These are phyloP conservation scores for Lasioglossum figueresi DNA, from an alignment of 2,888 invertebrate genomes.

Conservation along the genomic window DNA sequence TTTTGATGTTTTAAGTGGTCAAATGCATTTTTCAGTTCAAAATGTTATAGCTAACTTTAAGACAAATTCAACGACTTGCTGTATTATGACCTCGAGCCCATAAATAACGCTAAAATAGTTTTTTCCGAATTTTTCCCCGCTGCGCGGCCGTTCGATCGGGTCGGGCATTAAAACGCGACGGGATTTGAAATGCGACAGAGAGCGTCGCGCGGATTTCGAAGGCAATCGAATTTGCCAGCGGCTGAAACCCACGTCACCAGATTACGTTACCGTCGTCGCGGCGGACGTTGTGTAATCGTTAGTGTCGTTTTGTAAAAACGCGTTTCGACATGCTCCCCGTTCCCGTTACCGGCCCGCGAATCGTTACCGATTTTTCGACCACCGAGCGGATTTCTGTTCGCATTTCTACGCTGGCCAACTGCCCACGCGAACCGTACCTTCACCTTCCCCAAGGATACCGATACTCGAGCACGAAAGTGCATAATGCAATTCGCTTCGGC, in stretches of 20 bases:
- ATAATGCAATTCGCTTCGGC: neutral
- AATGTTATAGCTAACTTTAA: too few species aligned
- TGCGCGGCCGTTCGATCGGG: neutral
- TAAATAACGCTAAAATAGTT: too few species aligned
- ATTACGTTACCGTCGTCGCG: slow-evolving; percentile 8
- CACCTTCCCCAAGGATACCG: neutral
- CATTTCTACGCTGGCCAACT: neutral
- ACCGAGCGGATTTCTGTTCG: neutral
- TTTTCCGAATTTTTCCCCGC: too few species aligned
- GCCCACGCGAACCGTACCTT: slow-evolving; percentile 37
- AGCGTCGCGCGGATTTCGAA: neutral
- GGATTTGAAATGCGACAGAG: slow-evolving; percentile 9
- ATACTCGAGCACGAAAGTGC: neutral
- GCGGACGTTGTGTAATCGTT: neutral
- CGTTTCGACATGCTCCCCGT: neutral
- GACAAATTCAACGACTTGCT: too few species aligned
- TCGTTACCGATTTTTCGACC: slow-evolving; percentile 16
- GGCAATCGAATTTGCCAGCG: neutral
- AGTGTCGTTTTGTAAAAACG: neutral
- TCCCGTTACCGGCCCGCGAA: neutral
- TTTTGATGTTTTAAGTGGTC: too few species aligned
- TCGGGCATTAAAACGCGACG: slow-evolving; percentile 7
- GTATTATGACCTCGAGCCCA: too few species aligned
- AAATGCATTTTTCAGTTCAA: too few species aligned
- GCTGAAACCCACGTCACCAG: neutral